Base-by-base conservation (phyloP, 2,113 vertebrate species). In the Saguinus imperator region DNA sequence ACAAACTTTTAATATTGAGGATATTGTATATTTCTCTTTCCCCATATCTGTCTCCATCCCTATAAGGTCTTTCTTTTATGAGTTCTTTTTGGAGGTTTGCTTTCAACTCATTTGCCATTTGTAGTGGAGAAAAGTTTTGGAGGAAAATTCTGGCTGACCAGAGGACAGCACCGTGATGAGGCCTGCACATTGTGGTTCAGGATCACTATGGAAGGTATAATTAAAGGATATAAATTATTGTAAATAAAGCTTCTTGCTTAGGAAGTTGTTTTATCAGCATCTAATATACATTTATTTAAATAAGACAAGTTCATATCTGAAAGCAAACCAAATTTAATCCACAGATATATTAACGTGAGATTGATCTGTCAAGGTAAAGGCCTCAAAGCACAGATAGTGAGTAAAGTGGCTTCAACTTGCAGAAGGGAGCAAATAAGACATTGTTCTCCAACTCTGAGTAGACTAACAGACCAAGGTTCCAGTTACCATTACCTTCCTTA, bases 1-100 rank as follows among this genome's bases (percentile, higher is more conserved):
- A 40, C 58, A 96, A 66, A 27, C 12, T 91, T 66, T 94, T 91
- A 91, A 95, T 84, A 61, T 70, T 81, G 84, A 93, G 50, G 14
- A 43, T 81, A 48, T 45, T 83, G 20, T 48, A 40, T 57, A 58
- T 76, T 83, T 82, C 25, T 57, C 27, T 37, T 75, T 70, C 40
- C 14, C 35, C 52, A 27, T 48, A 37, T 92, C 37, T 58, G 66
- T 70, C 73, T 92, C 37, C 21, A 75, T 86, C 32, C 27, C 14
- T 77, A 0, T 79, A 66, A 92, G 27, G 8, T 17, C 70, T 84
- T 89, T 68, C 64, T 55, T 57, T 95, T 61, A 21, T 70, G 94
- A 95, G 25, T 16, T 64, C 17, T 75, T 83, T 70, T 95, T 84
- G n/a, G 17, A 72, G 20, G 27, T 87, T 75, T 84, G 52, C 55